Conservation (phyloP, 2,797 vertebrate genomes). For the Phaenicophaeus curvirostris region DNA sequence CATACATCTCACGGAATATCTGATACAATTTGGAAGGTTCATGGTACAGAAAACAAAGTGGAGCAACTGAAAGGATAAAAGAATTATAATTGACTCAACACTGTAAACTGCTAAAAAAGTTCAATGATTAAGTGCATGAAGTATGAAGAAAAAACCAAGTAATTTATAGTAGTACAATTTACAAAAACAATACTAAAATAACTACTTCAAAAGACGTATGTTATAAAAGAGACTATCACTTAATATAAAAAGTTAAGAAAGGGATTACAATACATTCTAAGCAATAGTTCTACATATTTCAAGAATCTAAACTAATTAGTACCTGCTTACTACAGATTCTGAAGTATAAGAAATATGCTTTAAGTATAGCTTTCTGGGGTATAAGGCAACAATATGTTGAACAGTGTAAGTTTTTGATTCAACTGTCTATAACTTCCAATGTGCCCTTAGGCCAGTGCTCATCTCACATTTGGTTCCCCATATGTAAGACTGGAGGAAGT, state of each 20-base stretch:
- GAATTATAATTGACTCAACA: constrained; percentile 38
- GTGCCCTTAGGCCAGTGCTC: not conserved
- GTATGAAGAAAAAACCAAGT: not conserved
- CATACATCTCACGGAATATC: constrained; percentile 97
- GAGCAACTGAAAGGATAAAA: constrained; percentile 87
- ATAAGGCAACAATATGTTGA: not conserved
- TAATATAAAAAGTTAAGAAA: not conserved
- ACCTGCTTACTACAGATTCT: not conserved
- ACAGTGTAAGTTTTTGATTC: not conserved
- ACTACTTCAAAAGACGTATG: not conserved
- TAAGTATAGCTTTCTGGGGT: not conserved
- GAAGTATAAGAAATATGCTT: not conserved
- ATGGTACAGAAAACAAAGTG: constrained; percentile 97
- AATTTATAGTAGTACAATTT: not conserved
- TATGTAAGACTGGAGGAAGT: not conserved
- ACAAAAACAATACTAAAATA: not conserved
- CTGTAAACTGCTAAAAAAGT: not conserved
- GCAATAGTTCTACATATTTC: not conserved
- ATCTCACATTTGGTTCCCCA: not conserved
- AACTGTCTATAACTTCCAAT: not conserved
- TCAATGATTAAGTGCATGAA: constrained; percentile 31
- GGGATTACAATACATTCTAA: not conserved
- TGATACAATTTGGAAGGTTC: constrained; percentile 95
- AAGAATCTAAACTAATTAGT: not conserved
- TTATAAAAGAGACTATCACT: not conserved